Evolutionary conservation across 2,888 invertebrate genomes (phyloP).

Genomic region (Eupithecia subumbrata): DNA sequence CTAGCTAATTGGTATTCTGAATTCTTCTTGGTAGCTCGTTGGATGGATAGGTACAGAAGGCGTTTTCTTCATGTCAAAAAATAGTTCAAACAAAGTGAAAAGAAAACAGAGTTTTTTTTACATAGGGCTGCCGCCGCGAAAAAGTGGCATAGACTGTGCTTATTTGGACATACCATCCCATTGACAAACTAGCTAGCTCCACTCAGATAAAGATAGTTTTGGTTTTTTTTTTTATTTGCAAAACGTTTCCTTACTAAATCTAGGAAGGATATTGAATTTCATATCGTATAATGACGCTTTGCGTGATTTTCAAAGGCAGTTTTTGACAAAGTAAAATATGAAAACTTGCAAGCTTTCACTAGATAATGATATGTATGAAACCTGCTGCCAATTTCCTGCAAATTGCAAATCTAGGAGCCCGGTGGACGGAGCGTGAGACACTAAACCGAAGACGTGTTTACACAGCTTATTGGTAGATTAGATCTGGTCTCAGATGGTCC

Average conservation of each 20-base stretch:
- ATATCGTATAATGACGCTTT: constrained; percentile 7
- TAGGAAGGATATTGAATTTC: constrained; percentile 4
- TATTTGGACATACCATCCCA: no score
- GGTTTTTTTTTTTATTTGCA: no score
- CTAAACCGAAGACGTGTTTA: constrained; percentile 29
- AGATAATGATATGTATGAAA: constrained; percentile 20
- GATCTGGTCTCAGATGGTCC: constrained; percentile 34
- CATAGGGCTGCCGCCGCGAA: no score
- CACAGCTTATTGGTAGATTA: constrained; percentile 31
- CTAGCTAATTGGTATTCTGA: constrained; percentile 27
- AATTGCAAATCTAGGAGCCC: constrained; percentile 9
- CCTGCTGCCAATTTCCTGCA: constrained; percentile 10
- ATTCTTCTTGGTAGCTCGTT: constrained; percentile 1
- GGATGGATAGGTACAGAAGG: neutral
- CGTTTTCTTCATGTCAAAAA: no score
- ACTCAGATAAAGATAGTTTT: no score
- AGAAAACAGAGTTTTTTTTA: no score
- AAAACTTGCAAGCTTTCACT: constrained; percentile 5
- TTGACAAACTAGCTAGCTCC: no score
- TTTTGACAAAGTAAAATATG: neutral
- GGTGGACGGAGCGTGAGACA: constrained; percentile 3
- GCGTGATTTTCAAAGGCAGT: neutral
- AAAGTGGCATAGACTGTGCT: no score
- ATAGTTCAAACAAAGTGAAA: no score
- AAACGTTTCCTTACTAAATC: neutral